Percentiles rank a stretch among this genome's conserved stretches.
These are phyloP conservation scores for Schrankia costaestrigalis DNA, from an alignment of 2,888 invertebrate genomes.

Conservation along the genomic window DNA sequence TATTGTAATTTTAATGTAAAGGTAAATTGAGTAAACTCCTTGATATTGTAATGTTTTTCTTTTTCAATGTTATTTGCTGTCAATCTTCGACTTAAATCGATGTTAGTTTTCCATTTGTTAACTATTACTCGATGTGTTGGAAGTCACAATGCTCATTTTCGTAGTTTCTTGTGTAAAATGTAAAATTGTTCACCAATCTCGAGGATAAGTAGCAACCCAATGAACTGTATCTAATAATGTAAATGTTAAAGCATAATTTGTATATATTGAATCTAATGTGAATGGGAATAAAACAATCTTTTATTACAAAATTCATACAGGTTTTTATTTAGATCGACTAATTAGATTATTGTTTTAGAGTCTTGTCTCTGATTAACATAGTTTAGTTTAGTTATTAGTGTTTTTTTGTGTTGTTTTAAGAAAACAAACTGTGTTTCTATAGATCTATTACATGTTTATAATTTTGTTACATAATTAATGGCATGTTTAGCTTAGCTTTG, in stretches of 20 bases:
- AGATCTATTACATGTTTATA: slow-evolving; percentile 32
- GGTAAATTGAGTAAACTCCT: slow-evolving; percentile 3
- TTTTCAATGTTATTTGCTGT: slow-evolving; percentile 3
- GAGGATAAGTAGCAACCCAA: slow-evolving; percentile 55
- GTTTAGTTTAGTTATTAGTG: slow-evolving; percentile 49
- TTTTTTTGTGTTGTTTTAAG: slow-evolving; percentile 39
- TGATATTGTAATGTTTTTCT: neutral
- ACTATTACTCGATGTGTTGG: slow-evolving; percentile 44
- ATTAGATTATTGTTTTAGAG: slow-evolving; percentile 34
- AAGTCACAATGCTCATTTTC: slow-evolving; percentile 57
- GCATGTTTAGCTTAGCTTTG: slow-evolving; percentile 59
- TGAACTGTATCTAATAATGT: slow-evolving; percentile 69
- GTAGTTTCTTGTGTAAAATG: slow-evolving; percentile 60
- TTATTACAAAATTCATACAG: slow-evolving; percentile 70
- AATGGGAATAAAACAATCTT: slow-evolving; percentile 73
- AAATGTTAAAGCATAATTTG: slow-evolving; percentile 77
- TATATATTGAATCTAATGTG: slow-evolving; percentile 78
- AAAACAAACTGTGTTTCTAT: slow-evolving; percentile 43
- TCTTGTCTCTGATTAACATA: slow-evolving; percentile 72
- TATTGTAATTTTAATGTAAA: slow-evolving; percentile 29
- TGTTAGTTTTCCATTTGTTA: slow-evolving; percentile 22
- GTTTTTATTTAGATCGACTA: slow-evolving; percentile 64
- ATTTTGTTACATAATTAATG: slow-evolving; percentile 39
- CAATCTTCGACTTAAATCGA: slow-evolving; percentile 6
- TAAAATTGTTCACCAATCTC: slow-evolving; percentile 53